Conservation (phyloP, 1,140 invertebrate species). For the Eupristina koningsbergeri region DNA sequence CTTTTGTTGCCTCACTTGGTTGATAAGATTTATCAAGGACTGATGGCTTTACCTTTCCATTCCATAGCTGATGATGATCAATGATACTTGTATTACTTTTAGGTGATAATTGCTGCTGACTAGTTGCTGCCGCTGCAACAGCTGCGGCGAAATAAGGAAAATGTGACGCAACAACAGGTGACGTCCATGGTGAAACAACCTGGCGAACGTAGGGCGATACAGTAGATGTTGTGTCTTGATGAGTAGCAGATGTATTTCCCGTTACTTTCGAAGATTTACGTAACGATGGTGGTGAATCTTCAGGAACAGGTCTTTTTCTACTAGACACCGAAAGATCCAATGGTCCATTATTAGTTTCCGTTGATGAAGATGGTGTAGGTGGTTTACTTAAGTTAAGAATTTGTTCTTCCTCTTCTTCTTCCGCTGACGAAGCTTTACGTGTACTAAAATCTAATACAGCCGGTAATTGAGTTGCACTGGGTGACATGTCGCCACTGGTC, state of each 20-base stretch:
- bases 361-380: constrained; percentile 71
- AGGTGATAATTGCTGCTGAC: constrained; percentile 77
- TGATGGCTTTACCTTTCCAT: constrained; percentile 84
- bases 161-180: constrained; percentile 82
- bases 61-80: constrained; percentile 79
- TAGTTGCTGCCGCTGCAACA: constrained; percentile 81
- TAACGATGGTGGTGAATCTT: constrained; percentile 77
- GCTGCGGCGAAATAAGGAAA: constrained; percentile 87
- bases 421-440: constrained; percentile 72
- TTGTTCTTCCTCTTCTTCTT: constrained; percentile 77
- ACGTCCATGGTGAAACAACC: constrained; percentile 82
- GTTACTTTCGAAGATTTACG: constrained; percentile 78
- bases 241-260: constrained; percentile 57
- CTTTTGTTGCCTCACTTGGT: constrained; percentile 86
- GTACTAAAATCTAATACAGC: constrained; percentile 86
- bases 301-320: constrained; percentile 80
- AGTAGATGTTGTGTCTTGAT: constrained; percentile 64
- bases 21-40: constrained; percentile 74
- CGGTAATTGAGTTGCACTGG: constrained; percentile 71
- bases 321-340: constrained; percentile 85
- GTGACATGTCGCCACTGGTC: constrained; percentile 65
- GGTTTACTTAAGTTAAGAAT: constrained; percentile 81
- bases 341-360: constrained; percentile 80
- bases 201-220: constrained; percentile 77
- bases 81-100: constrained; percentile 75